These are phyloP conservation scores for Tyrannus savana DNA, from an alignment of 2,113 vertebrate genomes.

Conservation along the genomic window DNA sequence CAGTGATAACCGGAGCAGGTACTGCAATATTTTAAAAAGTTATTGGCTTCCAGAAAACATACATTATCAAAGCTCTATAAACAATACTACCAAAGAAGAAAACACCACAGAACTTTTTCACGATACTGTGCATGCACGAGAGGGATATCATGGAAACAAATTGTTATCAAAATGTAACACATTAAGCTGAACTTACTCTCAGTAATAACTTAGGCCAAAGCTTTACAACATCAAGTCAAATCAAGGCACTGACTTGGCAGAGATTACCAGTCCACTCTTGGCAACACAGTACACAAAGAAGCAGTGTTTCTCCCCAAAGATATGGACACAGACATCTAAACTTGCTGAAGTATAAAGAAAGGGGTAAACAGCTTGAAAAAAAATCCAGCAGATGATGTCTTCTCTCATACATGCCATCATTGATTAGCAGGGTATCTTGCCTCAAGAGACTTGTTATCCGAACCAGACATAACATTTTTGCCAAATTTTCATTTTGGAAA, in stretches of 20 bases:
- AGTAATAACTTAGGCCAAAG: neutral
- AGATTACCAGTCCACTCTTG: neutral
- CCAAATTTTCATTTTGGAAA: neutral
- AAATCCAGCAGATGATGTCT: neutral
- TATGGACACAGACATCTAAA: neutral
- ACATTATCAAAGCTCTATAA: neutral
- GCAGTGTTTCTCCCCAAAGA: neutral
- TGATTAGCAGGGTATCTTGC: neutral
- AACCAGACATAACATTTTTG: neutral
- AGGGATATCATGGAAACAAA: neutral
- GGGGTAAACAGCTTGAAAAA: neutral
- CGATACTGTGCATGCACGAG: neutral
- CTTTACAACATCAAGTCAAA: neutral
- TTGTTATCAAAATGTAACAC: neutral
- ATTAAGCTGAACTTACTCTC: neutral
- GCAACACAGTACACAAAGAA: neutral
- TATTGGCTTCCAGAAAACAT: constrained; percentile 4
- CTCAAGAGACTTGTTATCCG: neutral
- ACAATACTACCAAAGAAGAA: neutral
- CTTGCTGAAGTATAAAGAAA: neutral
- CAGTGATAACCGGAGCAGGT: constrained; percentile 49
- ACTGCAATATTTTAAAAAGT: constrained; percentile 65
- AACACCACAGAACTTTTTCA: neutral
- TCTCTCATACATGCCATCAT: neutral
- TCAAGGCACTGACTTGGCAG: neutral